phyloP scores from a whole-genome alignment of 2,797 vertebrate genomes.

The Cyclura pinguis region DNA sequence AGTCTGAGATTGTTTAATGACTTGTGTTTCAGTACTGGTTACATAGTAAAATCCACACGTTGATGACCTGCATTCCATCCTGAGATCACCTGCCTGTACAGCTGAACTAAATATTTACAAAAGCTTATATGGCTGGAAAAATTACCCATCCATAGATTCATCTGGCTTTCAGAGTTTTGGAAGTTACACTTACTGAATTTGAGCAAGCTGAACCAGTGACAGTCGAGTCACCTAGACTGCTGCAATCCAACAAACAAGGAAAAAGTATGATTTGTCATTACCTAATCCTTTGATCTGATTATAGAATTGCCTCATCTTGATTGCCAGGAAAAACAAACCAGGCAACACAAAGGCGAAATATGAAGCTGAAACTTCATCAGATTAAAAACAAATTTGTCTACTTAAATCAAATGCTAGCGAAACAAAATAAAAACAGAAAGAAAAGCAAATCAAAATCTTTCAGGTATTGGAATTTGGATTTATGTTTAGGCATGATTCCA shows the following conservation, averaged over 20 bases:
- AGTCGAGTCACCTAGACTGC: not conserved
- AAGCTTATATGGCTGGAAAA: slow-evolving; percentile 4
- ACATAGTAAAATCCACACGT: not conserved
- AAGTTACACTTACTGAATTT: not conserved
- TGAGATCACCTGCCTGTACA: not conserved
- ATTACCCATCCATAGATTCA: not conserved
- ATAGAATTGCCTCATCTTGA: slow-evolving; percentile 2
- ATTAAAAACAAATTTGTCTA: not conserved
- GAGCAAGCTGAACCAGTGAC: slow-evolving; percentile 8
- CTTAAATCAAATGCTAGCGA: not conserved
- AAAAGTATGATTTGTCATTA: not conserved
- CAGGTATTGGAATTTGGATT: not conserved
- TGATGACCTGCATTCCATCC: not conserved
- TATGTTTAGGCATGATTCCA: not conserved
- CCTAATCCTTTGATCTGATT: slow-evolving; percentile 39
- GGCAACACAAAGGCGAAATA: not conserved
- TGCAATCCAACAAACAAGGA: slow-evolving; percentile 1
- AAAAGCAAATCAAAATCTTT: too few species aligned
- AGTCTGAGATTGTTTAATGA: not conserved
- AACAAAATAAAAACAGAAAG: too few species aligned
- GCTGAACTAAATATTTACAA: slow-evolving; percentile 30
- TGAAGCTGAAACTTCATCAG: not conserved
- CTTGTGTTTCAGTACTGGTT: not conserved
- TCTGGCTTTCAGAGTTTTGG: not conserved
- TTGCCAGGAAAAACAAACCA: slow-evolving; percentile 21